phyloP scores from a whole-genome alignment of 2,888 invertebrate genomes.

The Asteroscopus sphinx region DNA sequence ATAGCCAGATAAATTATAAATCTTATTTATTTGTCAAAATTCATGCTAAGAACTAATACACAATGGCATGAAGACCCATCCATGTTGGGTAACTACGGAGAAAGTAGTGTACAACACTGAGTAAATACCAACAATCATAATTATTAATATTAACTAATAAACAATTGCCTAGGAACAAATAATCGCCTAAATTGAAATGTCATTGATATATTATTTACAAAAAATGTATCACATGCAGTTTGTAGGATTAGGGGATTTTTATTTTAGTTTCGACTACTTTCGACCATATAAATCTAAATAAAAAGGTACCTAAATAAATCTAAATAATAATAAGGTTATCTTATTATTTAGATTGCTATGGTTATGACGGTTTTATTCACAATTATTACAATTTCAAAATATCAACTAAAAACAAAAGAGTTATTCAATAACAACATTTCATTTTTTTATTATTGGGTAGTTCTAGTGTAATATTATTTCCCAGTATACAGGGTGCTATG shows the following conservation, averaged over 20 bases:
- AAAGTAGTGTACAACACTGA: slow-evolving; percentile 32
- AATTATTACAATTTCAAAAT: no score
- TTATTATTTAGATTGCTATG: no score
- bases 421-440: not conserved
- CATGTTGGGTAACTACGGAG: slow-evolving; percentile 53
- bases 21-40: slow-evolving; percentile 78
- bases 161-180: slow-evolving; percentile 54
- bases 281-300: no score
- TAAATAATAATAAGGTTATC: no score
- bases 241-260: slow-evolving; percentile 27
- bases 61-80: slow-evolving; percentile 64
- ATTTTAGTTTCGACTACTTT: no score
- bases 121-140: slow-evolving; percentile 25
- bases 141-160: slow-evolving; percentile 40
- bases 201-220: slow-evolving; percentile 46
- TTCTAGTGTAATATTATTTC: not conserved
- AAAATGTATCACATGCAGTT: slow-evolving; percentile 46
- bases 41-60: slow-evolving; percentile 70
- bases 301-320: no score
- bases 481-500: no score
- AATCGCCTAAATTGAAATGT: slow-evolving; percentile 43
- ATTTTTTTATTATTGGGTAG: not conserved
- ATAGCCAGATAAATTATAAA: slow-evolving; percentile 58
- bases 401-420: not conserved
- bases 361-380: no score